Base-by-base conservation (phyloP, 2,888 invertebrate genomes). In the Synergus umbraculus region DNA sequence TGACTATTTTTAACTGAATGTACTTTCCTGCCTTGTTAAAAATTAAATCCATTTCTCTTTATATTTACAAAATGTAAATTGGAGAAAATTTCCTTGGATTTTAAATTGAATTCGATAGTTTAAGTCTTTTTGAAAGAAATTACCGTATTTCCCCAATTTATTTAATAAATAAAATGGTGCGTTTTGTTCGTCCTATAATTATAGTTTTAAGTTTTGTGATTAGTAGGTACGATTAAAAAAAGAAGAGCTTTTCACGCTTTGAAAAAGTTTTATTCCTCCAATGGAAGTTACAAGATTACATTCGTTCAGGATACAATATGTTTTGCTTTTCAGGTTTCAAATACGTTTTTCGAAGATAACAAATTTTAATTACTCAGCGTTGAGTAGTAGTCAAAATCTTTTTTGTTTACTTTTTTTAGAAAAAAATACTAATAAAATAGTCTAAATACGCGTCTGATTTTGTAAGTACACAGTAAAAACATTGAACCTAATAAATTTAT, bases 401-500 rank as follows among this genome's bases (percentile, higher is more conserved):
- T 60, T 37, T 60, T 22, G 10, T 60, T 60, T 12, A 22, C 0
- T 60, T 29, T 63, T 29, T 63, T 13, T 12, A 22, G 22, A 15
- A 41, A 18, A 49, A 49, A 58, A 63, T 37, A 41, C 3, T 43
- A 54, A 12, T 12, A 18, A 60, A 79, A 37, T 10, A 37, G 49
- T 22, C 46, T 49, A 18, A 77, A 64, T 64, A 65, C n/a, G 46
- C 60, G 37, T 49, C 49, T 22, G 15, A 37, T 12, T 77, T 58
- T 77, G 37, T 77, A 46, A 65, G 77, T 77, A 37, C 46, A 65
- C 44, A 65, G 54, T 65, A 77, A n/a, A 66, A 78, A 49, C 66
- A 44, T 5, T 58, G 41, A 60, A 44, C 43, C 46, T 29, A 60
- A 63, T 43, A 18, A 73, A 18, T 64, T 76, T 64, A 77, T 18